Conservation (phyloP, 2,113 vertebrate species). For the Amblyopsis rosae region DNA sequence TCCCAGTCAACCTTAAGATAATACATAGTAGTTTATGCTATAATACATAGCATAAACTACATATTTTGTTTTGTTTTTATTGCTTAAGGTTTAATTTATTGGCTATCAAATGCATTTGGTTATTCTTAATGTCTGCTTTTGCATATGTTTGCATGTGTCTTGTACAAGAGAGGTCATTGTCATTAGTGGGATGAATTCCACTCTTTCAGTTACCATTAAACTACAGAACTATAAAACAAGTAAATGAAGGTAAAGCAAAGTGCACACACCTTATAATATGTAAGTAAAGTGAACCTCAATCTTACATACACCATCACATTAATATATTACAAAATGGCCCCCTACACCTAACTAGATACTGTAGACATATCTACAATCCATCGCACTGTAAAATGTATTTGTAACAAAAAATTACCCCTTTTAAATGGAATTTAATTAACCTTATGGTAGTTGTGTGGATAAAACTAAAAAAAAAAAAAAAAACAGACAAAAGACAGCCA, state of each 20-base stretch:
- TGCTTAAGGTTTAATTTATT: conserved; percentile 5
- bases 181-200: not conserved
- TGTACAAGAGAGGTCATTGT: no score
- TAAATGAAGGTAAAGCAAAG: no score
- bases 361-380: no score
- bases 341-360: no score
- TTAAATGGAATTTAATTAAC: no score
- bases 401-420: no score
- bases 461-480: not conserved
- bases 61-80: conserved; percentile 16
- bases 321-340: not conserved
- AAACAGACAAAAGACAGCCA: not conserved
- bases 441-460: not conserved
- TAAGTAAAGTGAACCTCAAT: not conserved
- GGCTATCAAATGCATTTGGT: conserved; percentile 32
- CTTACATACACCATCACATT: not conserved
- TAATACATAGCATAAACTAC: no score
- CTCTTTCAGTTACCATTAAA: not conserved
- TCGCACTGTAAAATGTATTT: no score
- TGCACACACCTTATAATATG: not conserved
- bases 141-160: no score
- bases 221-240: not conserved
- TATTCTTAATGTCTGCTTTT: conserved; percentile 13
- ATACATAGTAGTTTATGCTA: conserved; percentile 18
- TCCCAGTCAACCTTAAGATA: conserved; percentile 32